Conservation (phyloP, 2,888 invertebrate genomes). For the Mythimna lalbum region DNA sequence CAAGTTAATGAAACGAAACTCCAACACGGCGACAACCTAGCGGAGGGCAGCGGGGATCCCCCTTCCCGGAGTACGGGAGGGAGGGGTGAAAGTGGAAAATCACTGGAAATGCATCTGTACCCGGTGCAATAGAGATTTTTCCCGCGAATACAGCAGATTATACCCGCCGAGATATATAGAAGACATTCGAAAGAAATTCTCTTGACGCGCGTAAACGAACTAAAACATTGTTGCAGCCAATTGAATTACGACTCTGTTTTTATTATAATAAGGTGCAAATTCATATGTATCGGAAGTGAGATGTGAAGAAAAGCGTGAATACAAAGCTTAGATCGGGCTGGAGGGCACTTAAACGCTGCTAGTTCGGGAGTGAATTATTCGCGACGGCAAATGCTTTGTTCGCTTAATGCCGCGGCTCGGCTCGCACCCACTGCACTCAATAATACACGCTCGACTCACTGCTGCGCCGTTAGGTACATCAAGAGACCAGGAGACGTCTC, state of each 20-base stretch:
- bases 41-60: not conserved
- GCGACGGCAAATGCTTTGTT: slow-evolving; percentile 64
- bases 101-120: slow-evolving; percentile 71
- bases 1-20: slow-evolving; percentile 22
- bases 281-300: slow-evolving; percentile 4
- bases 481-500: not conserved
- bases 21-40: not conserved
- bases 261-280: slow-evolving; percentile 21
- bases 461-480: not conserved
- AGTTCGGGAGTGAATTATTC: slow-evolving; percentile 71
- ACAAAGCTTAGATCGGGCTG: slow-evolving; percentile 66
- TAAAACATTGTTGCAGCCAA: slow-evolving; percentile 23
- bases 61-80: not conserved
- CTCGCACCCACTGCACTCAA: slow-evolving; percentile 24
- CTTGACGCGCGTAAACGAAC: slow-evolving; percentile 51
- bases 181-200: slow-evolving; percentile 66
- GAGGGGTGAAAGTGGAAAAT: slow-evolving; percentile 64
- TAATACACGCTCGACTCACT: slow-evolving; percentile 14
- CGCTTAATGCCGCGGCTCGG: slow-evolving; percentile 42
- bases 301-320: slow-evolving; percentile 61
- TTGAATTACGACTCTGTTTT: slow-evolving; percentile 28
- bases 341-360: slow-evolving; percentile 73
- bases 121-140: slow-evolving; percentile 70
- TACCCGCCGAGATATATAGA: slow-evolving; percentile 63
- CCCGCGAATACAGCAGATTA: slow-evolving; percentile 67